Conservation (phyloP, 2,888 invertebrate species). For the Agrochola macilenta region DNA sequence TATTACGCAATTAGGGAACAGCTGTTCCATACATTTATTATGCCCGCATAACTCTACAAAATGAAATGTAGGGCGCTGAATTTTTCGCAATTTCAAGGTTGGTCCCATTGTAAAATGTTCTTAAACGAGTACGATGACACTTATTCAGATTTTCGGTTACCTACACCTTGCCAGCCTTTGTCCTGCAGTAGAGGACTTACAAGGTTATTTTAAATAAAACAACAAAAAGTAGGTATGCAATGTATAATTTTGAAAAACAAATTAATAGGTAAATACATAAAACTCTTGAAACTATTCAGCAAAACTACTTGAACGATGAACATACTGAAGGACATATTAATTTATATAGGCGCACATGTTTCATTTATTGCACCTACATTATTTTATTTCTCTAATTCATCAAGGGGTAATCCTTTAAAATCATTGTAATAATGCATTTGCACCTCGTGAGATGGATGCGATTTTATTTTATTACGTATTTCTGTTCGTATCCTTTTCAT, state of each 20-base stretch:
- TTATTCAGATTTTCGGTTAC: neutral
- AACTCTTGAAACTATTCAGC: too few species aligned
- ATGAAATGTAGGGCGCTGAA: too few species aligned
- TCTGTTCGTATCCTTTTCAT: conserved; percentile 10
- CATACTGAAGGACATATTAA: neutral
- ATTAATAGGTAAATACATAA: neutral
- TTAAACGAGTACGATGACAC: too few species aligned
- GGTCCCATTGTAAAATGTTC: too few species aligned
- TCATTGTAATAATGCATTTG: conserved; percentile 64
- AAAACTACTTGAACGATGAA: neutral
- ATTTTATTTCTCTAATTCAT: neutral
- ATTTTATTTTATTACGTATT: conserved; percentile 48
- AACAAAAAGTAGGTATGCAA: neutral
- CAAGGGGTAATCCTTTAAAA: conserved; percentile 19
- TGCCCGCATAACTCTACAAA: too few species aligned
- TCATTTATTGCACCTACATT: neutral
- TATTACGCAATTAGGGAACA: too few species aligned
- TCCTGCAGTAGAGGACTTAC: neutral
- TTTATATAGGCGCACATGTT: neutral
- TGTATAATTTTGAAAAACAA: neutral
- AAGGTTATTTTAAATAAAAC: neutral
- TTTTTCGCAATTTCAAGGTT: too few species aligned
- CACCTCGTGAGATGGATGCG: conserved; percentile 63
- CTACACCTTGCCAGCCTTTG: neutral
- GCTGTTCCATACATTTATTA: neutral